Evolutionary conservation across 2,113 vertebrate species (phyloP), one percentile per base, ranked within the genome.

Genomic region (Scolopax mira): DNA sequence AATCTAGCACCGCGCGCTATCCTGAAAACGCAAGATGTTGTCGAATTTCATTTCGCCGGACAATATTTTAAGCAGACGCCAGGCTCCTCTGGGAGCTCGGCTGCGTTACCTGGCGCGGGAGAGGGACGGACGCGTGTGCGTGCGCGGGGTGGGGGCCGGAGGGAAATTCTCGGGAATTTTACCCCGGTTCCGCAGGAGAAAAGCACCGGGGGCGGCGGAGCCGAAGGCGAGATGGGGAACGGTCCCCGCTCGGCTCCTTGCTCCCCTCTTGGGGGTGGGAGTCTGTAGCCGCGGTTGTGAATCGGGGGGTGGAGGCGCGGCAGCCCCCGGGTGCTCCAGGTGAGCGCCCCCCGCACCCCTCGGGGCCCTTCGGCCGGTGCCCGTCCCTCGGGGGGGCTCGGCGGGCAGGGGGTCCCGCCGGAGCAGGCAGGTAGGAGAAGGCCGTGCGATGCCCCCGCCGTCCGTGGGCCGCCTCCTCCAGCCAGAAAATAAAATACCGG

Each of bases 41-140:
- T 6, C 88, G 85, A 92, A 93, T 96, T 94, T 80, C 51, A 49
- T 90, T 89, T 79, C 96, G 57, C 60, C 87, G 95, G 96, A 39
- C 77, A 60, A 39, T 82, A 80, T 94, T 98, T 96, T 79, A 85
- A 95, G 95, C 96, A 97, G 96, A 96, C 93, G 93, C 79, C 96
- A 71, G 49, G 11, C 51, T 90, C 93, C 85, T 35, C 27, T 17
- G 96, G 93, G 95, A 94, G 82, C 74, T 55, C 19, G 11, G 21
- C 94, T 79, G 60, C 10, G 24, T 87, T 92, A 96, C 97, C 97
- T 91, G 97, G 18, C 51, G 51, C 35, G 31, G 60, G 55, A 81
- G 75, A 65, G 85, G 78, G 79, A 17, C 2, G 58, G 37, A 39
- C 6, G 46, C 46, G 79, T 15, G 85, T 8, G 39, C 44, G 83